Evolutionary conservation across 2,888 invertebrate genomes (phyloP).

Genomic region (Cremastobaeus sp.): DNA sequence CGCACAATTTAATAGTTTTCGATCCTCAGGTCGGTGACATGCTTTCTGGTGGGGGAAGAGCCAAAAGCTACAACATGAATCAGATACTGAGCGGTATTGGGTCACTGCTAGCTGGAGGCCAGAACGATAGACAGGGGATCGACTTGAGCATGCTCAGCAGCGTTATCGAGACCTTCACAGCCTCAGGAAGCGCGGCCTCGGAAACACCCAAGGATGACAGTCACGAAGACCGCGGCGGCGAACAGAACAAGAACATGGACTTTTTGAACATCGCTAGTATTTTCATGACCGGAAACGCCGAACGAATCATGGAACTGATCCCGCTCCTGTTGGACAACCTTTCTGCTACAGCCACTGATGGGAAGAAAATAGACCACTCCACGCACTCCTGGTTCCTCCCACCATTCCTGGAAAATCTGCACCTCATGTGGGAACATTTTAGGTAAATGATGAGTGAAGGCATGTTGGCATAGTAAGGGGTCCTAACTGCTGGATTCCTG

Average conservation of each 20-base stretch:
- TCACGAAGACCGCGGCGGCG: slow-evolving; percentile 8
- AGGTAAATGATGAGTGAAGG: no score
- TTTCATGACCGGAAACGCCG: slow-evolving; percentile 75
- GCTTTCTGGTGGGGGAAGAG: slow-evolving; percentile 64
- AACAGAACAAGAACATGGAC: slow-evolving; percentile 52
- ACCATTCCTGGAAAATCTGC: slow-evolving; percentile 84
- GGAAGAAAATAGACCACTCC: slow-evolving; percentile 82
- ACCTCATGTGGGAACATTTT: slow-evolving; percentile 88
- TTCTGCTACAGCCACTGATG: slow-evolving; percentile 82
- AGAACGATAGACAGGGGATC: slow-evolving; percentile 62
- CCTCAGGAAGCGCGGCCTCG: slow-evolving; percentile 27
- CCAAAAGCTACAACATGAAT: slow-evolving; percentile 67
- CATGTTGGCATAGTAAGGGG: no score
- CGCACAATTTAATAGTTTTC: not conserved
- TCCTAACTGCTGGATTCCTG: no score
- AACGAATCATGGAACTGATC: slow-evolving; percentile 81
- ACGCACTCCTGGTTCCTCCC: slow-evolving; percentile 86
- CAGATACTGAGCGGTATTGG: slow-evolving; percentile 75
- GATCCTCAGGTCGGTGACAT: slow-evolving; percentile 61
- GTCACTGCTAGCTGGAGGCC: slow-evolving; percentile 67
- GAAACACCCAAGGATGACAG: not conserved
- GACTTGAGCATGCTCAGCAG: slow-evolving; percentile 69
- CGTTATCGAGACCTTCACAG: slow-evolving; percentile 64
- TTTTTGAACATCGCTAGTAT: slow-evolving; percentile 71
- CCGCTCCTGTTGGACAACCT: slow-evolving; percentile 85